Evolutionary conservation across 2,888 invertebrate species (phyloP).

Genomic region (Sturmia bella): DNA sequence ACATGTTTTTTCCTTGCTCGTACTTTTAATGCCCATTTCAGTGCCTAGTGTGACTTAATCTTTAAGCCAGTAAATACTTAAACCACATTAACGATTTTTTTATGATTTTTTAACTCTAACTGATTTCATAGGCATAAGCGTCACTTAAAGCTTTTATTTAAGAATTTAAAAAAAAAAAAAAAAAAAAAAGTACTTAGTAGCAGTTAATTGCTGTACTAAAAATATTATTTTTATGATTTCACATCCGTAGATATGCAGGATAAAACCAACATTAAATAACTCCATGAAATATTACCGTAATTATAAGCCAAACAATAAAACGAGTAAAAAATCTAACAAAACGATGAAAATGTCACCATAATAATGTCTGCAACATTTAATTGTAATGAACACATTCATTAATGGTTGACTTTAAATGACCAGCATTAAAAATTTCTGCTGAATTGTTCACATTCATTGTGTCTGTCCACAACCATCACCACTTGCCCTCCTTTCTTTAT

Average conservation of each 20-base stretch:
- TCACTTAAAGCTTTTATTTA: background rate
- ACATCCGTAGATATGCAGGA: background rate
- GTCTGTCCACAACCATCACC: background rate
- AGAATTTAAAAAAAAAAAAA: too few relatives aligned
- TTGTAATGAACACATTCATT: conserved; percentile 69
- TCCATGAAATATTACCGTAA: conserved; percentile 57
- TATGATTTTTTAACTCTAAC: too few relatives aligned
- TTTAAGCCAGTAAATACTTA: too few relatives aligned
- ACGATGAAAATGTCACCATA: conserved; percentile 62
- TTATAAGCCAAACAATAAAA: conserved; percentile 47
- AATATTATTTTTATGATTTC: conserved; percentile 35
- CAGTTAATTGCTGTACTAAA: conserved; percentile 24
- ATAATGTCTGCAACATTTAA: conserved; percentile 68
- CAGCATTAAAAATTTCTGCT: conserved; percentile 63
- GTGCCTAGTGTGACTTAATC: too few relatives aligned
- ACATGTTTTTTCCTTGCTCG: too few relatives aligned
- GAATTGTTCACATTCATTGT: conserved; percentile 54
- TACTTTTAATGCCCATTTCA: too few relatives aligned
- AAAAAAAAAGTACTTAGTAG: conserved; percentile 21
- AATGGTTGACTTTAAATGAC: conserved; percentile 66
- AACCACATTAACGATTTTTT: too few relatives aligned
- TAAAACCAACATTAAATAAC: conserved; percentile 35
- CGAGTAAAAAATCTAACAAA: conserved; percentile 20
- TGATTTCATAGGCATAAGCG: too few relatives aligned
- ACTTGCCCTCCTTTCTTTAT: background rate